phyloP scores from a whole-genome alignment of 2,113 vertebrate genomes.

The Hyaena hyaena region DNA sequence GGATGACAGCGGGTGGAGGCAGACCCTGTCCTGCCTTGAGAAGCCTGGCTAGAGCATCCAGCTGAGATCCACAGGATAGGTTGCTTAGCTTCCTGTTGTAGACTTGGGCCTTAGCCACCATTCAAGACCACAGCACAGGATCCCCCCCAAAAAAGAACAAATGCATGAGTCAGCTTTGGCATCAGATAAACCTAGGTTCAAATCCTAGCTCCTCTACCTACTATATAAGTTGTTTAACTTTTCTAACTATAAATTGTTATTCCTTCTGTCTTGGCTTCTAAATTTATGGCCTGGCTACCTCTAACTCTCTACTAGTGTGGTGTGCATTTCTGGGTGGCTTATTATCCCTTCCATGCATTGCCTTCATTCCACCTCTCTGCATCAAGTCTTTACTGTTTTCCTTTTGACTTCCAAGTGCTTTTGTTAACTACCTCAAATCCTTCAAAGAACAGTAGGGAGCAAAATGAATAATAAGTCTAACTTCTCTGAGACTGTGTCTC shows the following conservation, averaged over 20 bases:
- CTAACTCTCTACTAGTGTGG: background rate
- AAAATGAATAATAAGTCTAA: slow-evolving; percentile 8
- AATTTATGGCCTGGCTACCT: background rate
- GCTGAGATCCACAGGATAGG: background rate
- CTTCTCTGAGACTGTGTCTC: background rate
- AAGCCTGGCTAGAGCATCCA: background rate
- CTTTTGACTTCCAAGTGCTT: slow-evolving; percentile 6
- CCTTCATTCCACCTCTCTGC: background rate
- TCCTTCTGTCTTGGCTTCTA: background rate
- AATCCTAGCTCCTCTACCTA: background rate
- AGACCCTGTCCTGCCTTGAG: no score
- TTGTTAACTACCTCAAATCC: slow-evolving; percentile 54
- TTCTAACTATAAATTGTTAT: background rate
- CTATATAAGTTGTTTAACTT: background rate
- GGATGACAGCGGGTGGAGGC: accelerated
- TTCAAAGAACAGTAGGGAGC: slow-evolving; percentile 9
- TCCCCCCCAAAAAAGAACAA: background rate
- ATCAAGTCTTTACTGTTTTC: slow-evolving; percentile 22
- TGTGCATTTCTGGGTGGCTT: background rate
- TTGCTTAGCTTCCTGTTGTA: background rate
- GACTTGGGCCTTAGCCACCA: background rate
- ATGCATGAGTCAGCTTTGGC: background rate
- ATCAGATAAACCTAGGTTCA: background rate
- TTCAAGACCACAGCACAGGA: background rate
- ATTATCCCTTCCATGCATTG: background rate